These are phyloP conservation scores for Crenuchus spilurus DNA, from an alignment of 2,797 vertebrate genomes.

Conservation along the genomic window DNA sequence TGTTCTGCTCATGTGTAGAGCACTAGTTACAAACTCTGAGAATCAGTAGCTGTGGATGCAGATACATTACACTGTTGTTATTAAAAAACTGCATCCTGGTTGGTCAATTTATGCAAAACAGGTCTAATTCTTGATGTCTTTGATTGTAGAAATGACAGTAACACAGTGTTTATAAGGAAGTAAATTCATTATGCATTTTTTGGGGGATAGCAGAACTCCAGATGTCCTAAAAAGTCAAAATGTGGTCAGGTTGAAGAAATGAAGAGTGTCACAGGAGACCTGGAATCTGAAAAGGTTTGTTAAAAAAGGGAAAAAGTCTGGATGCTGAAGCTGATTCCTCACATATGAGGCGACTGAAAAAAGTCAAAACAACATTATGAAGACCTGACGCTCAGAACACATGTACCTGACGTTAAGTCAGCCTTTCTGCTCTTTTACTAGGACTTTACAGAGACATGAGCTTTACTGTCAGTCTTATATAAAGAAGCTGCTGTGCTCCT, in stretches of 20 bases:
- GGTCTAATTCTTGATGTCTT: too few species aligned
- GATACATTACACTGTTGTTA: too few species aligned
- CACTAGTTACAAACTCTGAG: too few species aligned
- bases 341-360: constrained; percentile 79
- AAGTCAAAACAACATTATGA: too few species aligned
- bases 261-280: constrained; percentile 48
- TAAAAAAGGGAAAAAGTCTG: constrained; percentile 55
- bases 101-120: too few species aligned
- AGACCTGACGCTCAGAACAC: too few species aligned
- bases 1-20: neutral
- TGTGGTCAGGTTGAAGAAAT: constrained; percentile 64
- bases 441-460: too few species aligned
- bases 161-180: neutral
- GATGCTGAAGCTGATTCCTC: constrained; percentile 77
- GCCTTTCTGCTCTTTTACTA: too few species aligned
- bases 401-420: too few species aligned
- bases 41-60: too few species aligned
- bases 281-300: constrained; percentile 70
- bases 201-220: constrained; percentile 41
- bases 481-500: constrained; percentile 5
- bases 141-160: too few species aligned
- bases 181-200: constrained; percentile 26
- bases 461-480: constrained; percentile 18
- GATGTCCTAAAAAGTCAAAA: constrained; percentile 67
- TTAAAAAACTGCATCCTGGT: too few species aligned